A percentile compares a stretch with the other conserved stretches of the same genome.
These are phyloP conservation scores for Pentalonia nigronervosa DNA, from an alignment of 1,140 invertebrate genomes.

Conservation along the genomic window DNA sequence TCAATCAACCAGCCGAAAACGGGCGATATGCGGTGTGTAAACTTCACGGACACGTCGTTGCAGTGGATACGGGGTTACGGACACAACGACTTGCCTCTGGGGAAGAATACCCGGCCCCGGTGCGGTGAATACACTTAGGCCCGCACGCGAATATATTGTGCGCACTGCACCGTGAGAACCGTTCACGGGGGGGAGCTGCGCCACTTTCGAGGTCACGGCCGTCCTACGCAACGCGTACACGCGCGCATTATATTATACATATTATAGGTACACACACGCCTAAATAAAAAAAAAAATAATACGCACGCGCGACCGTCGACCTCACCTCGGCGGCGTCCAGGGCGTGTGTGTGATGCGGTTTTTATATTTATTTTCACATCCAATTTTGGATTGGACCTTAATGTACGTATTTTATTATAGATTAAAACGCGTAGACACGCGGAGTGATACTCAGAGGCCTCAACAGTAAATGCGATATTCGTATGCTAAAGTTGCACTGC, in stretches of 20 bases:
- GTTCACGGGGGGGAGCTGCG: not conserved
- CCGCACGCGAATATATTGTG: not conserved
- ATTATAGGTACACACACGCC: not conserved
- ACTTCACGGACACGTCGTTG: not conserved
- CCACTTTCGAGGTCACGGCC: conserved; percentile 38
- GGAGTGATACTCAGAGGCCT: not conserved
- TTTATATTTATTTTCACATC: conserved; percentile 13
- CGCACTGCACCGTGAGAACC: conserved; percentile 29
- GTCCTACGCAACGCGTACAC: conserved; percentile 47
- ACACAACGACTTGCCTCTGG: not conserved
- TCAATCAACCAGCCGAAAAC: not conserved
- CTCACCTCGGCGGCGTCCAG: not conserved
- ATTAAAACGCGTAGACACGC: not conserved
- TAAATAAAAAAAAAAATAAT: conserved; percentile 31
- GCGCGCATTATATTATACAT: not conserved
- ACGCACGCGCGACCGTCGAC: conserved; percentile 39
- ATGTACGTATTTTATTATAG: not conserved
- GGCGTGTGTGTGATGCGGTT: conserved; percentile 26
- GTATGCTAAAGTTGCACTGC: not conserved
- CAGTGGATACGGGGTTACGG: not conserved
- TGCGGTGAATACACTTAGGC: not conserved
- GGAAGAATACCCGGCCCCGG: not conserved
- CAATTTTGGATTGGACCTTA: not conserved
- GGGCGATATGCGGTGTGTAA: not conserved
- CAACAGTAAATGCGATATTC: not conserved